A percentile compares a stretch with the other conserved stretches of the same genome.
Evolutionary conservation across 2,888 invertebrate species (phyloP).

Genomic region (Imbricaverruca yamaguchii): DNA sequence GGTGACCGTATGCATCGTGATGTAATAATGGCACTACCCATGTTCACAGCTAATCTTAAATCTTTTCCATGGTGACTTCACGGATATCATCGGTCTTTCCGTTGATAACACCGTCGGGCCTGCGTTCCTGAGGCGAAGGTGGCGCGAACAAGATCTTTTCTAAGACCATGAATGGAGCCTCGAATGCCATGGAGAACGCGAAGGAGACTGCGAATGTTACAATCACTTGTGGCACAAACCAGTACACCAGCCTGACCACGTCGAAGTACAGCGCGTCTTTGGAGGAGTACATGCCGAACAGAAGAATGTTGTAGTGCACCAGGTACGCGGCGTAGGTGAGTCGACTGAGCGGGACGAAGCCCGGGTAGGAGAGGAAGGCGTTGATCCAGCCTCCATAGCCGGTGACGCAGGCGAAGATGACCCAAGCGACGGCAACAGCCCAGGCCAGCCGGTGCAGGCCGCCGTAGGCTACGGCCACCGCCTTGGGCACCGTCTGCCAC

Average conservation of each 20-base stretch:
- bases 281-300: background rate
- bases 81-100: too few species aligned
- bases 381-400: conserved; percentile 56
- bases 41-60: too few species aligned
- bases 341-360: conserved; percentile 57
- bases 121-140: too few species aligned
- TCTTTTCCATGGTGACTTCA: too few species aligned
- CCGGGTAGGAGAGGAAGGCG: conserved; percentile 51
- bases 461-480: conserved; percentile 58
- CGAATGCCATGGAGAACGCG: background rate
- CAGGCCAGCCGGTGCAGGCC: conserved; percentile 59
- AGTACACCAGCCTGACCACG: background rate
- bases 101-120: too few species aligned
- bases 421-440: conserved; percentile 62
- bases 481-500: conserved; percentile 34
- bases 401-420: conserved; percentile 63
- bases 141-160: background rate
- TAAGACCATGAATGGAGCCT: background rate
- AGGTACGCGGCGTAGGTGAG: conserved; percentile 62
- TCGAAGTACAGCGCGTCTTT: background rate
- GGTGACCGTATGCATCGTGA: too few species aligned
- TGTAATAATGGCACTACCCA: too few species aligned
- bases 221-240: background rate
- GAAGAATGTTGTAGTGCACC: conserved; percentile 1
- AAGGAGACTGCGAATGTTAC: conserved; percentile 27